These are phyloP conservation scores for Anhinga anhinga DNA, from an alignment of 2,113 vertebrate genomes.

Conservation along the genomic window DNA sequence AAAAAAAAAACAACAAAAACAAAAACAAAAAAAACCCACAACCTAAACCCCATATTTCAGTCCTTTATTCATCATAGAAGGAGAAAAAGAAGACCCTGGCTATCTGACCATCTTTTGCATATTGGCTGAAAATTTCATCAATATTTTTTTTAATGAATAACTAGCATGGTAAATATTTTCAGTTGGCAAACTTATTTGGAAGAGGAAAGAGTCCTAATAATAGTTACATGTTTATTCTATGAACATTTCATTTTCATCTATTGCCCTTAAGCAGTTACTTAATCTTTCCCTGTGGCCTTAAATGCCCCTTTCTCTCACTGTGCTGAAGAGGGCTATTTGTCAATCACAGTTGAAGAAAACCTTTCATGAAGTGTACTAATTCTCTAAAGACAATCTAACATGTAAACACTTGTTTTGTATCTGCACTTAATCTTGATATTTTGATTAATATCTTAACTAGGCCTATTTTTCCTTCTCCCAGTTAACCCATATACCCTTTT, in stretches of 20 bases:
- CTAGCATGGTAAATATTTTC: not conserved
- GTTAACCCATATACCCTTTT: not conserved
- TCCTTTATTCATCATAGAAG: not conserved
- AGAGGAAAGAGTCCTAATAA: not conserved
- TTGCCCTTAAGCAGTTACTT: not conserved
- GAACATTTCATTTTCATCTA: not conserved
- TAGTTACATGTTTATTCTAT: not conserved
- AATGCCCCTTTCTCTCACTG: not conserved
- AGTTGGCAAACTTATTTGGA: not conserved
- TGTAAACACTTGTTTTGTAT: not conserved
- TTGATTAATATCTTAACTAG: not conserved
- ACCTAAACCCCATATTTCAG: not conserved
- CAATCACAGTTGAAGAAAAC: not conserved
- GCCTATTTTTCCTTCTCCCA: not conserved
- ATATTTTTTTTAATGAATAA: not conserved
- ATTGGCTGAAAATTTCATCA: not conserved
- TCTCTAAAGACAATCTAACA: not conserved
- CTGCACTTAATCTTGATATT: not conserved
- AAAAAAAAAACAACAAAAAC: too few relatives aligned
- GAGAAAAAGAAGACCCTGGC: accelerated
- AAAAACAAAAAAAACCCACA: not conserved
- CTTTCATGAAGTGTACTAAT: not conserved
- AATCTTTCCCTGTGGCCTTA: not conserved
- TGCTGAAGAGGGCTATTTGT: not conserved
- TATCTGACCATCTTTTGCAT: not conserved